Evolutionary conservation across 2,888 invertebrate species (phyloP), one percentile per base, ranked within the genome.

Genomic region (Thymelicus acteon): DNA sequence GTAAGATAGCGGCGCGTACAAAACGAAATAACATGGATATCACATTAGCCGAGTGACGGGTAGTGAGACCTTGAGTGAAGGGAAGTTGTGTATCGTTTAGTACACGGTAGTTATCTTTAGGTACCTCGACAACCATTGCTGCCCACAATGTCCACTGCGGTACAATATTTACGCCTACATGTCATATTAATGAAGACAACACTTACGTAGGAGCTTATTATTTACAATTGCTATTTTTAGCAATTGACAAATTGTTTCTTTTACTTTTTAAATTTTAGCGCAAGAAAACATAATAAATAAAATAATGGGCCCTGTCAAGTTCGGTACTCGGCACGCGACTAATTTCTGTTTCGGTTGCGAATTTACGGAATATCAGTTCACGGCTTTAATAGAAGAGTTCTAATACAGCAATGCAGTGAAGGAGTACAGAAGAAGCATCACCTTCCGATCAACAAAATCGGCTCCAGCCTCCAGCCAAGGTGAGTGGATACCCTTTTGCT

Each of bases 1-100:
- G 74, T 66, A 75, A 82, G 93, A 93, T 93, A 93, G 91, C 93
- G 91, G 91, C 87, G 77, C 79, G 80, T 79, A 88, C 90, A 85
- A 88, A 90, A 90, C 88, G 87, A 80, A 83, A 74, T 79, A 85
- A 93, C 93, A 93, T 84, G 92, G 87, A 89, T 92, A 91, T 90
- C 92, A 93, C 93, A 93, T 93, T 93, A 93, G 85, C 80, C 79
- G 80, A 78, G 78, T 82, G 85, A 85, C 85, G 79, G 80, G 80
- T 78, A 81, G 80, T 78, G 75, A 80, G 77, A 80, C 79, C 79
- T 80, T 80, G 75, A 74, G 75, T 73, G 72, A 73, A 73, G 73
- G 72, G 75, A 76, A 77, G 77, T 75, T 75, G 70, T 76, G 64
- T 75, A 74, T 74, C 74, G 75, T 74, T 74, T 73, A 71, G 72